phyloP scores from a whole-genome alignment of 37 sponge, comb jelly and placozoan genomes.

The Mnemiopsis leidyi region DNA sequence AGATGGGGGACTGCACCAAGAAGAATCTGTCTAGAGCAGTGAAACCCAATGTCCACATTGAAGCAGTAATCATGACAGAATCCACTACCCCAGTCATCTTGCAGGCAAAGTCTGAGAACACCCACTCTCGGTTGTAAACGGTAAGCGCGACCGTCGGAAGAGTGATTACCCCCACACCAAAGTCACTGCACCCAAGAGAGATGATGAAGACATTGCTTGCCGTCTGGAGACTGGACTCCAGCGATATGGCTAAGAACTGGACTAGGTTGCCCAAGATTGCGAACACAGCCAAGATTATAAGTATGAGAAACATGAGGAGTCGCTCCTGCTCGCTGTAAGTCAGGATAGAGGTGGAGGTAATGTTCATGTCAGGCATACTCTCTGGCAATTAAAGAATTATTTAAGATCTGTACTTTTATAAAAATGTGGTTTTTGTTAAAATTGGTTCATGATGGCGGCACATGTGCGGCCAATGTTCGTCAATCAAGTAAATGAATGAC shows the following conservation, averaged over 20 bases:
- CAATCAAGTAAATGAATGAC: too few relatives aligned
- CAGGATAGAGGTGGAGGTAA: background rate
- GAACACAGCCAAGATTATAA: conserved; percentile 13
- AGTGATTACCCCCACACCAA: conserved; percentile 53
- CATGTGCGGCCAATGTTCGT: too few relatives aligned
- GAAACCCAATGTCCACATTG: conserved; percentile 65
- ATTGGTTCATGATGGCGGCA: too few relatives aligned
- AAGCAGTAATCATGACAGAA: conserved; percentile 55
- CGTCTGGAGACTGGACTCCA: conserved; percentile 37
- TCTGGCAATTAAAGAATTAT: too few relatives aligned
- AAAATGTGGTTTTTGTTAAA: too few relatives aligned
- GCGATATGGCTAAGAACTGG: conserved; percentile 14
- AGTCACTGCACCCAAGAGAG: conserved; percentile 60
- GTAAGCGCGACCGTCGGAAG: conserved; percentile 42
- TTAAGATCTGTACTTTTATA: too few relatives aligned
- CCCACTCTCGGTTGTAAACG: conserved; percentile 28
- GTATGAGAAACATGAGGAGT: background rate
- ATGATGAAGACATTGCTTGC: conserved; percentile 61
- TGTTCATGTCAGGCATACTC: background rate
- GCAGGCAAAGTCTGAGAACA: background rate
- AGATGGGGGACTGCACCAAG: conserved; percentile 45
- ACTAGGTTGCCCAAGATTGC: background rate
- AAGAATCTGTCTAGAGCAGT: conserved; percentile 22
- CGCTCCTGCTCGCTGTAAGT: background rate
- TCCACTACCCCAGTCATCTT: conserved; percentile 28